Conservation (phyloP, 2,797 vertebrate species). For the Valencia hispanica region DNA sequence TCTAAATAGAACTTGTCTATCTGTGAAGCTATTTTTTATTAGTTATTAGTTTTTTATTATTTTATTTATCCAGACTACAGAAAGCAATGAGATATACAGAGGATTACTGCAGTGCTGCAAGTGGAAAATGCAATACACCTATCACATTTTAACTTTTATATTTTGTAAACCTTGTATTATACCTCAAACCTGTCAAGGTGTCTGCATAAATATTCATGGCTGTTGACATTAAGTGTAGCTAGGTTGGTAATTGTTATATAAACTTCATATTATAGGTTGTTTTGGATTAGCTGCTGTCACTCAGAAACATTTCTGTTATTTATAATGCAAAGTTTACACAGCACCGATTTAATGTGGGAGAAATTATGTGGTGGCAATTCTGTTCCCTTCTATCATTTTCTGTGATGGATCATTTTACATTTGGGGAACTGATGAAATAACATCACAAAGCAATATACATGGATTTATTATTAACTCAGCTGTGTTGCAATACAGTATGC, state of each 20-base stretch:
- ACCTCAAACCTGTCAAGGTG: neutral
- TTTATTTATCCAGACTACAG: too few relatives aligned
- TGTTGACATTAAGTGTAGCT: neutral
- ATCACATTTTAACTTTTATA: neutral
- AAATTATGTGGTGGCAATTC: neutral
- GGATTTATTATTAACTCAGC: slow-evolving; percentile 4
- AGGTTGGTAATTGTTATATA: neutral
- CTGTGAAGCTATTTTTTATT: too few relatives aligned
- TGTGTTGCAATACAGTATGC: neutral
- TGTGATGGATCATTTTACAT: neutral
- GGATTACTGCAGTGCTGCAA: neutral
- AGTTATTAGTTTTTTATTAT: too few relatives aligned
- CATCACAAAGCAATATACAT: neutral
- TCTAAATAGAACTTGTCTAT: too few relatives aligned
- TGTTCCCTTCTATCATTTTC: neutral
- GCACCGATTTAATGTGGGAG: neutral
- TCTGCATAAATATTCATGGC: neutral
- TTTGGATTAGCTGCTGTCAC: neutral
- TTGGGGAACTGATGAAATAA: neutral
- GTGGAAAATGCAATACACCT: neutral
- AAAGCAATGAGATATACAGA: too few relatives aligned
- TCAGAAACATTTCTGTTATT: neutral
- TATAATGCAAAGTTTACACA: neutral
- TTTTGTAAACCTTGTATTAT: neutral
- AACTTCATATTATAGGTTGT: neutral